A percentile compares a stretch with the other conserved stretches of the same genome.
Conservation (phyloP, 2,797 vertebrate species). For the Pelochelys cantorii region DNA sequence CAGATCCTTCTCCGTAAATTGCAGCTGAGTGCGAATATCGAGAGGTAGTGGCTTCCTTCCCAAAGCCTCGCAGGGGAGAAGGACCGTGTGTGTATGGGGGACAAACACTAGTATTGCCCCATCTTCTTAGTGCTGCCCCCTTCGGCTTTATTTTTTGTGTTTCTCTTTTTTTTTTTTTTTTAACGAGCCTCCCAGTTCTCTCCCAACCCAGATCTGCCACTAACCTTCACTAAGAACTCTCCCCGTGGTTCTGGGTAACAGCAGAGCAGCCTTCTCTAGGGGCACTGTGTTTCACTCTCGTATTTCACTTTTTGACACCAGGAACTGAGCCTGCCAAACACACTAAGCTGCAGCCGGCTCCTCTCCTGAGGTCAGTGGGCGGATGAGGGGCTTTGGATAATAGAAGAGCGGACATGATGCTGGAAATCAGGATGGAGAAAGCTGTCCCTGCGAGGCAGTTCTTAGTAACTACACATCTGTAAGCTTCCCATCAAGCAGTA, state of each 20-base stretch:
- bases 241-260: rapidly evolving
- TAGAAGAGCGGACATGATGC: not conserved
- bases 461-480: not conserved
- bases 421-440: not conserved
- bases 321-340: conserved; percentile 36
- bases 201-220: not conserved
- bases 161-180: not conserved
- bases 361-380: not conserved
- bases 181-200: conserved; percentile 18
- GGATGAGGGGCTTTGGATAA: not conserved
- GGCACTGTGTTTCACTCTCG: conserved; percentile 31
- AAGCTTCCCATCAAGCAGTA: conserved; percentile 53
- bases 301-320: not conserved
- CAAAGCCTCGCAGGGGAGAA: not conserved
- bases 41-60: conserved; percentile 77
- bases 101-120: not conserved
- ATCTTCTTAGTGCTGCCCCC: not conserved
- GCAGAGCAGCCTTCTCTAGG: not conserved
- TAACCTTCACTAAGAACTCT: not conserved
- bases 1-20: conserved; percentile 89
- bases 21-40: conserved; percentile 75
- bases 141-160: not conserved
- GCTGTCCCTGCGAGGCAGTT: not conserved
- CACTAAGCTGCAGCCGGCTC: conserved; percentile 29
- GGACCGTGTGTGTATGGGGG: not conserved